Percentiles rank a stretch among this genome's conserved stretches.
These are phyloP conservation scores for Ptychadena robeensis DNA, from an alignment of 2,797 vertebrate genomes.

Conservation along the genomic window DNA sequence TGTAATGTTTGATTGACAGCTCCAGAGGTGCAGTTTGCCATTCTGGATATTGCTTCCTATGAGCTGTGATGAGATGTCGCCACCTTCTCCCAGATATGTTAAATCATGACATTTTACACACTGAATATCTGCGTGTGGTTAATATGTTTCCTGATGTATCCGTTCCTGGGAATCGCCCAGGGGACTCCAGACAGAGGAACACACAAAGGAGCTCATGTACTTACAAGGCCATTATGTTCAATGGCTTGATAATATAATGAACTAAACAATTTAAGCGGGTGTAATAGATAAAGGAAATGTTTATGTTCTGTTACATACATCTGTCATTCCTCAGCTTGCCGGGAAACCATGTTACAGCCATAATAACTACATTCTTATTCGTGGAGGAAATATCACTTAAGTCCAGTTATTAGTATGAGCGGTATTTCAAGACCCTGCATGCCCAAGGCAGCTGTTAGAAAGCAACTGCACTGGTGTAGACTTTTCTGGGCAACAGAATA, in stretches of 20 bases:
- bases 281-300: background rate
- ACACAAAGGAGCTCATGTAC: background rate
- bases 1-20: constrained; percentile 21
- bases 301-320: background rate
- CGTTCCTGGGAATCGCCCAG: constrained; percentile 12
- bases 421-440: background rate
- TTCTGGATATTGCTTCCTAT: background rate
- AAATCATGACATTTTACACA: constrained; percentile 29
- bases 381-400: too few relatives aligned
- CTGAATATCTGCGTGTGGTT: constrained; percentile 27
- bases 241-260: constrained; percentile 16
- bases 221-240: background rate
- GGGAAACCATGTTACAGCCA: background rate
- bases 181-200: constrained; percentile 1
- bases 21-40: background rate
- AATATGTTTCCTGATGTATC: constrained; percentile 4
- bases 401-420: too few relatives aligned
- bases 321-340: background rate
- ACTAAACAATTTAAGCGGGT: background rate
- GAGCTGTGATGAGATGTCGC: constrained; percentile 47
- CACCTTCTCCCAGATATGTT: constrained; percentile 19
- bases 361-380: background rate
- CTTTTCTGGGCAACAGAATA: too few relatives aligned
- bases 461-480: too few relatives aligned
- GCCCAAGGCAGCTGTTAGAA: too few relatives aligned